phyloP scores from a whole-genome alignment of 2,797 vertebrate genomes.

The Tamandua tetradactyla region DNA sequence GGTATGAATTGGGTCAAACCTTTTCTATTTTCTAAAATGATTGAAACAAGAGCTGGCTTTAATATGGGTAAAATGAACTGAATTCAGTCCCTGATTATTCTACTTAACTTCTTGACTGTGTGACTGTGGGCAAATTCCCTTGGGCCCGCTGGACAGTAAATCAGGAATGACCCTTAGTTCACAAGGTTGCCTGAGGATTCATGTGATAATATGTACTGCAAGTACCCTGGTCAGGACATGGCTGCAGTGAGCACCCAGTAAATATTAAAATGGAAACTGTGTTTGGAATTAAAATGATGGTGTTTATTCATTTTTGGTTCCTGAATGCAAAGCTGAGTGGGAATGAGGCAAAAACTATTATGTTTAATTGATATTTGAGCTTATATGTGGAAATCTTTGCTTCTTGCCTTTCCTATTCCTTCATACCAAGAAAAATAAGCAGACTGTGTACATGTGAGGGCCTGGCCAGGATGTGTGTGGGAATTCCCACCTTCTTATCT shows the following conservation, averaged over 20 bases:
- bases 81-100: background rate
- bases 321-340: background rate
- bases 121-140: too few relatives aligned
- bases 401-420: background rate
- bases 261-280: background rate
- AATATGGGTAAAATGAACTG: background rate
- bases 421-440: rapidly evolving
- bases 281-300: rapidly evolving
- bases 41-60: background rate
- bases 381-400: rapidly evolving
- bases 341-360: too few relatives aligned
- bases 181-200: background rate
- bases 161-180: too few relatives aligned
- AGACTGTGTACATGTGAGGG: background rate
- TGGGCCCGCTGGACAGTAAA: too few relatives aligned
- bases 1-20: background rate
- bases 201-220: background rate
- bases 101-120: background rate
- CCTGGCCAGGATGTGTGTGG: rapidly evolving
- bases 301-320: background rate
- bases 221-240: background rate
- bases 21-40: background rate
- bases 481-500: background rate
- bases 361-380: rapidly evolving
- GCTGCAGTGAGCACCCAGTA: background rate